Evolutionary conservation across 2,797 vertebrate species (phyloP), one percentile per base, ranked within the genome.

Genomic region (Chrysocyon brachyurus): DNA sequence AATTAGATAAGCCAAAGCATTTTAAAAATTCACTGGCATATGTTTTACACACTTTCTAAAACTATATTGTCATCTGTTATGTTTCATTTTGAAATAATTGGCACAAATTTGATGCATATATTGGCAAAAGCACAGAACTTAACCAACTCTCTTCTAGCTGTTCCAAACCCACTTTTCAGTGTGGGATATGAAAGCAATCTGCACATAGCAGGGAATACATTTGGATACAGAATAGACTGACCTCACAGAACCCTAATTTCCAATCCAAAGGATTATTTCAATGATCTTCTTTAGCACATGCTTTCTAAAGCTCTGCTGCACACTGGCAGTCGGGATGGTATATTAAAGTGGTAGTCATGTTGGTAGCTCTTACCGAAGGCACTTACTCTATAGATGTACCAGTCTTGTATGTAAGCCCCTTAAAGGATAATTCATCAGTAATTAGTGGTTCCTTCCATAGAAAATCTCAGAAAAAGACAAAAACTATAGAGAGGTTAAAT

Each of bases 1-100:
- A 22, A 52, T 40, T 57, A 73, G 26, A 63, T 49, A 70, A 75
- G 6, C 79, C 82, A 54, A 52, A 57, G 2, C 5, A 28, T 3
- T 40, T 93, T 16, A 91, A 56, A 75, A 61, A 46, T 22, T 52
- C 85, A 36, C 1, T 64, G 54, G 54, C 31, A 1, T 73, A 28
- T 78, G 22, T 89, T 68, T 49, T 19, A 77, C 8, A 89, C 17
- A 77, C 16, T 87, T 70, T 92, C 40, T 82, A n/a, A 79, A 77
- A 52, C 3, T 56, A 22, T 33, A 78, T 70, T 26, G 19, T 83
- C 68, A 88, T 88, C 75, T 63, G 22, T 36, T 63, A 40, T 57
- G 16, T n/a, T 94, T 89, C 33, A 46, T 73, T 73, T 49, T 92
- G 61, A 63, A 88, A 83, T 83, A 78, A 86, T 16, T 89, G 36